Base-by-base conservation (phyloP, 1,140 invertebrate genomes). In the Brachionus rubens region DNA sequence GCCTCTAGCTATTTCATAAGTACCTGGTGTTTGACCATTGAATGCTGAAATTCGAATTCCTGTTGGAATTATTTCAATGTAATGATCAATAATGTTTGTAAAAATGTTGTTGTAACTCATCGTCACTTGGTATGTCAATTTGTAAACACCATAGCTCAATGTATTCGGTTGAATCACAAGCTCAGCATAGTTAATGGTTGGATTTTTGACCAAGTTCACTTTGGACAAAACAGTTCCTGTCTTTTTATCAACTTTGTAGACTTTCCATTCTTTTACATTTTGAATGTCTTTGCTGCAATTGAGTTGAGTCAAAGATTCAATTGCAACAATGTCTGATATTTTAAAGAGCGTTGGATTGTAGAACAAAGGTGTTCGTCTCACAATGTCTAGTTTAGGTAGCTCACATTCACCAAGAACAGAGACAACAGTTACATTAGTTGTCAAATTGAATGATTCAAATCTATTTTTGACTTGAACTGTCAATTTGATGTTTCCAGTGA, bases 151-250 rank as follows among this genome's bases (percentile, higher is more conserved):
- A 19, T 46, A 24, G 9, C n/a, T 24, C 19, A 70, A 24, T 28
- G 43, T 47, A 19, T 47, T 50, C 19, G 65, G 65, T 24, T 70
- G 43, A 47, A 70, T 70, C 16, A 70, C 65, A 19, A 70, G 16
- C 33, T 70, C 65, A 9, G 65, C 41, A 50, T 70, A 70, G n/a
- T 70, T 50, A 7, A 70, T 21, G 14, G 65, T 70, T 33, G 65
- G 65, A 40, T 70, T 70, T 28, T 50, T 26, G 3, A 33, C 10
- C 16, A 70, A 70, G 3, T 48, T 30, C 43, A 70, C 16, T 24
- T 12, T 3, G 7, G 26, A 14, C 5, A 21, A 21, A 48, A 48
- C 41, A 12, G 7, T 14, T 16, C 65, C 65, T 10, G 16, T 50
- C 16, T 10, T 36, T 14, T 47, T 47, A 24, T 50, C 47, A 28